Evolutionary conservation across 2,888 invertebrate species (phyloP), one percentile per base, ranked within the genome.

Genomic region (Apamea anceps): DNA sequence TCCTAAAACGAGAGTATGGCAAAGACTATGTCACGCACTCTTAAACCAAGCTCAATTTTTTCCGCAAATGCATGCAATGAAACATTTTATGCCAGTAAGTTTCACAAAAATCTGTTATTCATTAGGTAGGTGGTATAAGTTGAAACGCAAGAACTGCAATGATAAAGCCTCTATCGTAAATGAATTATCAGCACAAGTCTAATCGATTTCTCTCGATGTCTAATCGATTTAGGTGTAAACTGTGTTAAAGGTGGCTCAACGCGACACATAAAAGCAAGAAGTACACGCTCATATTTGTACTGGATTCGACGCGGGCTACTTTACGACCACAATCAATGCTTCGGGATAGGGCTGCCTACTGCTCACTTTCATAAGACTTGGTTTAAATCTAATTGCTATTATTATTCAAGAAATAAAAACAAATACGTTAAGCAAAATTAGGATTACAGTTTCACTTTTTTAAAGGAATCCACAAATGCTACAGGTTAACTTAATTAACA

Each of bases 191-290:
- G 91, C 91, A 94, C 91, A 93, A 92, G 90, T 91, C 89, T 92
- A 96, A 96, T 96, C 95, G 93, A 96, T 96, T 96, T 94, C 94
- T 91, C 93, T 94, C 94, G 94, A 96, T 96, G 94, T 95, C 94
- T 90, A 96, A 96, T 96, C 95, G 96, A 96, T 96, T 96, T 93
- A 94, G 91, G 95, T 96, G 96, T 95, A 94, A 96, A 95, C 95
- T 95, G 95, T 94, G 94, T 93, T 94, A 94, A 94, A 95, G 93
- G 92, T 91, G 90, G 85, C 91, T 90, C 88, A 88, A 91, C 88
- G 89, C 92, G 84, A 91, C 89, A 92, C 92, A 92, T 94, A 94
- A 94, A 94, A 91, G 92, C 91, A 90, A 91, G 91, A 92, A 88
- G 81, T 88, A 92, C 92, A 91, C 91, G 91, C 92, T 94, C 92